phyloP scores from a whole-genome alignment of 2,797 vertebrate genomes.

The Phataginus tricuspis region DNA sequence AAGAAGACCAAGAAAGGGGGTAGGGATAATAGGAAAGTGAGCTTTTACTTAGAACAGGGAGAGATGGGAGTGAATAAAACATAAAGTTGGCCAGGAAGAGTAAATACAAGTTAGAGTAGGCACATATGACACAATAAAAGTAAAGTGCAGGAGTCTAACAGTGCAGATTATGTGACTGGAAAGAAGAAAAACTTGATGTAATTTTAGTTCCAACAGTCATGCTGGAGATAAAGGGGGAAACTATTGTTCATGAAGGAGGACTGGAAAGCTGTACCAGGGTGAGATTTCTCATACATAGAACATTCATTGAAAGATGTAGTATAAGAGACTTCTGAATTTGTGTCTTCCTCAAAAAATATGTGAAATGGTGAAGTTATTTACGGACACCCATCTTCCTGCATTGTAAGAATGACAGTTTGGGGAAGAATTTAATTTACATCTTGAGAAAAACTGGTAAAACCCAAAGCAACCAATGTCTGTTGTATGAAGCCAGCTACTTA shows the following conservation, averaged over 20 bases:
- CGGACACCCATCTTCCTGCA: not conserved
- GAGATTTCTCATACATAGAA: not conserved
- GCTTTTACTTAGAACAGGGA: not conserved
- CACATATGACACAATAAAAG: not conserved
- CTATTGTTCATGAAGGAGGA: not conserved
- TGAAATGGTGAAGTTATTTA: not conserved
- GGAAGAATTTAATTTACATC: conserved; percentile 2
- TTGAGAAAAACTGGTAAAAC: not conserved
- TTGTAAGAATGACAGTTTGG: not conserved
- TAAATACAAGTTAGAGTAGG: not conserved
- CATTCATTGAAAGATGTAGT: not conserved
- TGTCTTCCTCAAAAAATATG: not conserved
- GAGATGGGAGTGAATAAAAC: not conserved
- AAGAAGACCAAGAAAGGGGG: not conserved
- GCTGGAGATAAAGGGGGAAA: not conserved
- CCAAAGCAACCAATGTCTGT: not conserved
- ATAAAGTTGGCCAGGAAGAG: not conserved
- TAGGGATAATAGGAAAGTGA: not conserved
- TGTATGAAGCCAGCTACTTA: conserved; percentile 3
- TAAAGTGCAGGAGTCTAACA: not conserved
- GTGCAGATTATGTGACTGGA: not conserved
- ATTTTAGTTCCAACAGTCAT: not conserved
- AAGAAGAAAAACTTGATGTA: not conserved
- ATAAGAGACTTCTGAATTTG: not conserved
- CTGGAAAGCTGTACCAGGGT: not conserved